Conservation (phyloP, 2,888 invertebrate species). For the Heliconius erato region DNA sequence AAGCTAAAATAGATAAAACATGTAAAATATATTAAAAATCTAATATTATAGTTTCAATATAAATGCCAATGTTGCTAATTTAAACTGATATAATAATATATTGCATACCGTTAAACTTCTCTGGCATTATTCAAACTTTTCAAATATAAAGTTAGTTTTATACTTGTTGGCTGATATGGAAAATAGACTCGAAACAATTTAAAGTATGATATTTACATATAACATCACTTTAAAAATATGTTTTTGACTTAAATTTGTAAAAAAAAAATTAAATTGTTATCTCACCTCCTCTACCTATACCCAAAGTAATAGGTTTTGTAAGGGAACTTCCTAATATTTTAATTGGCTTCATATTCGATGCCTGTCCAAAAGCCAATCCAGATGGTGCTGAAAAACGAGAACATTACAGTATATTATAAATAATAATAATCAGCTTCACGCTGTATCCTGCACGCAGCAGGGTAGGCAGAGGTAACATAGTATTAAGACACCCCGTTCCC, state of each 20-base stretch:
- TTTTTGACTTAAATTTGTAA: neutral
- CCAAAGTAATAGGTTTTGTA: conserved; percentile 68
- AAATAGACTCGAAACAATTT: neutral
- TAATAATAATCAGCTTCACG: no score
- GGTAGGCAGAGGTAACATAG: no score
- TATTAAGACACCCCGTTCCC: no score
- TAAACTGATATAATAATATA: neutral
- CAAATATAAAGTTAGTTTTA: neutral
- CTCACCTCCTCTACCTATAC: conserved; percentile 53
- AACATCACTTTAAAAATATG: neutral
- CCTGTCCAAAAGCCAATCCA: conserved; percentile 78
- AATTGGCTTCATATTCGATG: conserved; percentile 76
- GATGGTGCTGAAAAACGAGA: conserved; percentile 67
- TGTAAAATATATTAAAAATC: no score
- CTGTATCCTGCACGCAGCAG: no score
- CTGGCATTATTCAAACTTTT: neutral
- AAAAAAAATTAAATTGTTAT: neutral
- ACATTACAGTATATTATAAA: neutral
- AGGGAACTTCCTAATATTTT: conserved; percentile 77
- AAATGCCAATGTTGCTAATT: neutral
- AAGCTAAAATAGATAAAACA: no score
- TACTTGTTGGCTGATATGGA: neutral
- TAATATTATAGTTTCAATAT: neutral
- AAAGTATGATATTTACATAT: neutral
- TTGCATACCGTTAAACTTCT: neutral